Percentiles rank a stretch among this genome's conserved stretches.
These are phyloP conservation scores for Thermophis baileyi DNA, from an alignment of 2,113 vertebrate species.

Conservation along the genomic window DNA sequence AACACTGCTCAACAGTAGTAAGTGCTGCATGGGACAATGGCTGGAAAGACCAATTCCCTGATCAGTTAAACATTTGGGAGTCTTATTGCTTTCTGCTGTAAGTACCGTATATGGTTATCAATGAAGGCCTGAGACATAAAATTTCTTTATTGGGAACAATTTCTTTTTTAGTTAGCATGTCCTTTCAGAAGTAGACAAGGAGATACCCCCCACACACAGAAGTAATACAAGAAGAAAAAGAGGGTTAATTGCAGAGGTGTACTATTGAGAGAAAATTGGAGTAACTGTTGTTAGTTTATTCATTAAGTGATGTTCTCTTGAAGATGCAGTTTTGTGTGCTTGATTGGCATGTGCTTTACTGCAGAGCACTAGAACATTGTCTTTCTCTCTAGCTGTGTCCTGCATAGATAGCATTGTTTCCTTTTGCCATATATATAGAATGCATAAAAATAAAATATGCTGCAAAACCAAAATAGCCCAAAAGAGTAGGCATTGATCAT, in stretches of 20 bases:
- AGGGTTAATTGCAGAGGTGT: not conserved
- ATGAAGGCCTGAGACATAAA: not conserved
- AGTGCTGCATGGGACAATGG: not conserved
- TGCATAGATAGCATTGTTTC: not conserved
- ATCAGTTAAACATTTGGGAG: not conserved
- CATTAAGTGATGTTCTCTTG: not conserved
- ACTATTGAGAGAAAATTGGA: not conserved
- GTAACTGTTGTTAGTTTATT: not conserved
- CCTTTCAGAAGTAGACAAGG: not conserved
- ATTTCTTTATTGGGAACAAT: not conserved
- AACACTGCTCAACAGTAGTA: not conserved
- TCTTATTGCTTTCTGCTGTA: not conserved
- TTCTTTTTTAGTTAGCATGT: not conserved
- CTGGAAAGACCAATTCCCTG: not conserved
- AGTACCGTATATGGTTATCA: not conserved
- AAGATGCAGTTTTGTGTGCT: not conserved
- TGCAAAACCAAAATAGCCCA: not conserved
- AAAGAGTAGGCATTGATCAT: not conserved
- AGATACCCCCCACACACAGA: not conserved
- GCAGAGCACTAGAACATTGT: not conserved
- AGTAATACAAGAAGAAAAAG: not conserved
- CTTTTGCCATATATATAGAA: not conserved
- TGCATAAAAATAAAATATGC: not conserved
- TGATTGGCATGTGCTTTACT: not conserved
- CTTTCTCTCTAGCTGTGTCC: not conserved